Evolutionary conservation across 2,113 vertebrate species (phyloP).

Genomic region (Tupaia chinensis): DNA sequence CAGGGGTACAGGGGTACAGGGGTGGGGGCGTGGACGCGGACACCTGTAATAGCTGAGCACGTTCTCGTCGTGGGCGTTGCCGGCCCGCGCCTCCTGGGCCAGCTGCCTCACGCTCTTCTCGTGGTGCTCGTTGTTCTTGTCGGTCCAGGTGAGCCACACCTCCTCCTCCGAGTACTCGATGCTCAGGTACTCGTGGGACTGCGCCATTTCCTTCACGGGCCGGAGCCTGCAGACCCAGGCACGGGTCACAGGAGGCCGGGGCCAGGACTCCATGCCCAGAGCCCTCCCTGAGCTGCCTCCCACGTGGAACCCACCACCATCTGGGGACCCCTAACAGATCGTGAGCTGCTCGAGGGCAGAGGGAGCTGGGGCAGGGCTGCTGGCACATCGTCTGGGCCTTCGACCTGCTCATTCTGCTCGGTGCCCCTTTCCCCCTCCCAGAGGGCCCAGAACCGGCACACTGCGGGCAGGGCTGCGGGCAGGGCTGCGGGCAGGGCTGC

Average conservation of each 20-base stretch:
- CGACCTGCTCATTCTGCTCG: background rate
- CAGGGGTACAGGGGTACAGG: too few relatives aligned
- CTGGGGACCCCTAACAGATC: background rate
- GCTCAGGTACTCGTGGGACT: conserved; percentile 90
- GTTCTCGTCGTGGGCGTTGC: conserved; percentile 96
- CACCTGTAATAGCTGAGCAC: conserved; percentile 99
- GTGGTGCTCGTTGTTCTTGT: conserved; percentile 93
- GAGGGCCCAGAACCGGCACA: background rate
- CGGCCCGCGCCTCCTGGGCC: conserved; percentile 95
- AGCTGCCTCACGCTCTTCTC: conserved; percentile 97
- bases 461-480: background rate
- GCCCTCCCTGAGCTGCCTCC: background rate
- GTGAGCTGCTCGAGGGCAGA: background rate
- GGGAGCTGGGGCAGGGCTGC: too few relatives aligned
- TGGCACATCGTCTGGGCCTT: too few relatives aligned
- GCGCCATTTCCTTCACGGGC: conserved; percentile 91
- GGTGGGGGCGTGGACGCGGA: accelerated
- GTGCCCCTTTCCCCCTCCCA: too few relatives aligned
- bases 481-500: accelerated
- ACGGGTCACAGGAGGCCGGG: background rate
- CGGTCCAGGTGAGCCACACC: conserved; percentile 97
- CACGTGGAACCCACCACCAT: background rate
- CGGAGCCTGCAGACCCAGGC: conserved; percentile 88
- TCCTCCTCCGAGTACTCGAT: conserved; percentile 96
- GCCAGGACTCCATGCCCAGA: background rate